Base-by-base conservation (phyloP, 2,888 invertebrate genomes). In the Girardia tigrina region DNA sequence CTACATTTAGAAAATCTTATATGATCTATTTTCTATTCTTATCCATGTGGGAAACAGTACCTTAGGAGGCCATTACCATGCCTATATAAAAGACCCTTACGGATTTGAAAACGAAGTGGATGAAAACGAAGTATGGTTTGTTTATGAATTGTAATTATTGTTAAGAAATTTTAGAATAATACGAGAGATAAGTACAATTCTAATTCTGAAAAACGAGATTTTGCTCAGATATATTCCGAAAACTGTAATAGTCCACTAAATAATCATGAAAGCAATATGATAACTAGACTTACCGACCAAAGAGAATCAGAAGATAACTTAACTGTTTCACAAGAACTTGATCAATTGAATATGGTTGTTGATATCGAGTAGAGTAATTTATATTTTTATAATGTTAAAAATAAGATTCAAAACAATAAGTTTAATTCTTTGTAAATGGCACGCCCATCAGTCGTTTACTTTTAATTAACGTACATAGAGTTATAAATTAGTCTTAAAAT, bases 61-160 rank as follows among this genome's bases (percentile, higher is more conserved):
- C 36, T 36, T 36, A 36, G 36, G 36, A 8, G 85, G 85, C 6
- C 85, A 85, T 79, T 85, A 85, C 77, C 82, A 82, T 77, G 83
- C 84, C 42, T 84, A 82, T 78, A 83, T 85, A 42, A 79, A 82
- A 77, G 84, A 84, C 79, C 79, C 84, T 16, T 83, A 84, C 78
- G 77, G 78, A 26, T 36, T 36, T 36, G 36, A 36, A 36, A 36
- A 36, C 36, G 36, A 36, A 8, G 16, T 36, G 16, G 36, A 36
- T 12, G 36, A 16, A 36, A 36, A 36, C 16, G 36, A 36, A 36
- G 36, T 36, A 12, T 16, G 16, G 16, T n/a, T n/a, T n/a, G n/a
- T n/a, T n/a, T n/a, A n/a, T n/a, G n/a, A n/a, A n/a, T n/a, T n/a
- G n/a, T n/a, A n/a, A n/a, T 6, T 56, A 56, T 8, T 36, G 16